Base-by-base conservation (phyloP, 2,113 vertebrate species). In the Bubo scandiacus region DNA sequence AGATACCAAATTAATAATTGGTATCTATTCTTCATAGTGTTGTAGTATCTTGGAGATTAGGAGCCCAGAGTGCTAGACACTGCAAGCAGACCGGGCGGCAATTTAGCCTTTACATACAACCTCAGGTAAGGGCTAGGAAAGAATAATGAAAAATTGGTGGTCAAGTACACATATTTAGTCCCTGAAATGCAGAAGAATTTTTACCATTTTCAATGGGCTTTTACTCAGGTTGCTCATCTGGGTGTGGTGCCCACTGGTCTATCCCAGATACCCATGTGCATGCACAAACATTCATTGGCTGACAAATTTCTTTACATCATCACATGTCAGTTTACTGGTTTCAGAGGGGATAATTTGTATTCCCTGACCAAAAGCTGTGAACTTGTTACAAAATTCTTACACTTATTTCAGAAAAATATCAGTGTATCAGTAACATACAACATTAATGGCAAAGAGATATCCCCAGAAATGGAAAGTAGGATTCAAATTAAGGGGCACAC, bases 401-500 rank as follows among this genome's bases (percentile, higher is more conserved):
- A 3, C 10, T 16, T 11, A 12, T 19, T 74, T 43, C 47, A 74
- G 45, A 63, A 86, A 92, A 90, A 36, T 4, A 30, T 6, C 19
- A 25, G 10, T 2, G 3, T 42, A 19, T 22, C 30, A 17, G 49
- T 51, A 75, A 49, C 7, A 10, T 49, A 32, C 30, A 55, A 62
- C 54, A 54, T 18, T 45, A 18, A 45, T 45, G 43, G 43, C 43
- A 68, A 68, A 86, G 45, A 83, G 38, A 77, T 51, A 49, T 5
- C 52, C 43, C n/a, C 9, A 26, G 57, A 89, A 90, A 88, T 42
- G 42, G 88, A 90, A 90, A 96, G 54, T 30, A 90, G 72, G 23
- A 90, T 92, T 95, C 81, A 95, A 90, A 88, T 78, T 42, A 75
- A 82, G 45, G 29, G 68, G 43, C 78, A 90, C 38, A 85, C n/a